Conservation (phyloP, 2,113 vertebrate species). For the Pelusios castaneus region DNA sequence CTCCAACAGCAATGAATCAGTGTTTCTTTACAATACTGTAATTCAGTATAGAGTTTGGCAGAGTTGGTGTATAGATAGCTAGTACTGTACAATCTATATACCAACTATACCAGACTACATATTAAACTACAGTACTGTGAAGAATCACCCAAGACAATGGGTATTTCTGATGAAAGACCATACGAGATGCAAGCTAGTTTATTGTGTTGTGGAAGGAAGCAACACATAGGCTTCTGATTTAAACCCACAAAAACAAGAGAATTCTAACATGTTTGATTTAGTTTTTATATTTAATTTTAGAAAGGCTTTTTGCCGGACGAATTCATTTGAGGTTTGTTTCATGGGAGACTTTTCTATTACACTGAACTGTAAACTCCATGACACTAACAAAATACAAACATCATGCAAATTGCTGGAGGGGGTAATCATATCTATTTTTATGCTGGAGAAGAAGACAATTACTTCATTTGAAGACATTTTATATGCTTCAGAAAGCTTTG, state of each 20-base stretch:
- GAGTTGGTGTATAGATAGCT: neutral
- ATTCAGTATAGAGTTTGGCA: neutral
- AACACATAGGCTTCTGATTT: neutral
- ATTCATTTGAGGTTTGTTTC: neutral
- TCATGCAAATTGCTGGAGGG: neutral
- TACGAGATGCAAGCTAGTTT: neutral
- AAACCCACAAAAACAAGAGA: too few relatives aligned
- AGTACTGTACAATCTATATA: neutral
- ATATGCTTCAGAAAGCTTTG: neutral
- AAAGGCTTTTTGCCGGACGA: neutral
- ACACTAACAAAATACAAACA: neutral
- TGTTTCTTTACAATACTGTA: neutral
- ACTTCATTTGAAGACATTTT: neutral
- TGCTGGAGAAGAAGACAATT: neutral
- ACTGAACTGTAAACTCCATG: neutral
- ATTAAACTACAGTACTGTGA: neutral
- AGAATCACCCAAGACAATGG: neutral
- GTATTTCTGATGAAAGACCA: neutral
- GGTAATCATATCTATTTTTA: neutral
- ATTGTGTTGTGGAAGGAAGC: neutral
- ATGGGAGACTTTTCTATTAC: neutral
- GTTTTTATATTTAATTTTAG: neutral
- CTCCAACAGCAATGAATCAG: neutral
- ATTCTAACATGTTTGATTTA: neutral
- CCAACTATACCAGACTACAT: accelerated